These are phyloP conservation scores for Hemistola chrysoprasaria DNA, from an alignment of 2,888 invertebrate species.

Conservation along the genomic window DNA sequence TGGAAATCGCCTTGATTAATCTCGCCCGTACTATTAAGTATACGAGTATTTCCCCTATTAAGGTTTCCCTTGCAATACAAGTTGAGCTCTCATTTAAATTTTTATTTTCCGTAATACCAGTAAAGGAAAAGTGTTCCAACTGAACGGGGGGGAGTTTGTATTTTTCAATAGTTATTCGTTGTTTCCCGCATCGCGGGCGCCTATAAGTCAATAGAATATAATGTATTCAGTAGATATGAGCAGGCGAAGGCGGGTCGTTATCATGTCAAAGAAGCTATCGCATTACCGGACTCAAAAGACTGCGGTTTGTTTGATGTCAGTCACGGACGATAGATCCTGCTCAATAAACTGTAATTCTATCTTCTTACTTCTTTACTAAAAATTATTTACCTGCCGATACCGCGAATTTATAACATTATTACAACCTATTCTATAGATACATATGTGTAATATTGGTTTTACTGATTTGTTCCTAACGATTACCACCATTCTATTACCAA, in stretches of 20 bases:
- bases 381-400: too few species aligned
- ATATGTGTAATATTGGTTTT: too few species aligned
- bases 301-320: slow-evolving; percentile 69
- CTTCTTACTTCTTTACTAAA: slow-evolving; percentile 29
- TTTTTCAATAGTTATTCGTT: slow-evolving; percentile 54
- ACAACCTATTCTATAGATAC: too few species aligned
- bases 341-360: slow-evolving; percentile 46
- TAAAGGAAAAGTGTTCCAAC: slow-evolving; percentile 24
- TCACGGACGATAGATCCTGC: slow-evolving; percentile 46
- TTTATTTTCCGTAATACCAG: slow-evolving; percentile 26
- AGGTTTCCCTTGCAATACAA: slow-evolving; percentile 18
- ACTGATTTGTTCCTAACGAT: too few species aligned
- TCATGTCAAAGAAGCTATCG: slow-evolving; percentile 80
- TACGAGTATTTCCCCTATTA: slow-evolving; percentile 15
- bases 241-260: slow-evolving; percentile 62
- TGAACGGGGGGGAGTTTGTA: slow-evolving; percentile 32
- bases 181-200: slow-evolving; percentile 33
- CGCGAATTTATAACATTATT: too few species aligned
- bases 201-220: slow-evolving; percentile 56
- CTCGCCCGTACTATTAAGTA: slow-evolving; percentile 12
- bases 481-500: too few species aligned
- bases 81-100: slow-evolving; percentile 23
- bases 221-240: slow-evolving; percentile 69
- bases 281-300: slow-evolving; percentile 73
- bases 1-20: slow-evolving; percentile 19